A percentile compares a stretch with the other conserved stretches of the same genome.
Evolutionary conservation across 1,140 invertebrate genomes (phyloP).

Genomic region (Megalonaias nervosa): DNA sequence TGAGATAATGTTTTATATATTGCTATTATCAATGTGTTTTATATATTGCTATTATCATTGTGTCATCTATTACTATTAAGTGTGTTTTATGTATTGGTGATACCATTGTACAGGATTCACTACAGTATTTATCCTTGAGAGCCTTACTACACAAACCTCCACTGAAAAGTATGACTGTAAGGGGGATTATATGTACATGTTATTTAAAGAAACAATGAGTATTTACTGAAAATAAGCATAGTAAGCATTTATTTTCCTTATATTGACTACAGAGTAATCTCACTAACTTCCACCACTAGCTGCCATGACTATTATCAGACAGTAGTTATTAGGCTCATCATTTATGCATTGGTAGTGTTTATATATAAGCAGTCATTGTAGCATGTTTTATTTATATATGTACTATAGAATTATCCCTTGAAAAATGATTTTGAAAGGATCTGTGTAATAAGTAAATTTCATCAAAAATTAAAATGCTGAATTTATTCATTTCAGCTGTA

Average conservation of each 20-base stretch:
- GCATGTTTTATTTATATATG: not conserved
- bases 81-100: not conserved
- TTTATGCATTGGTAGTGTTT: not conserved
- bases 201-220: no score
- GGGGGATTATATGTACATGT: no score
- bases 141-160: no score
- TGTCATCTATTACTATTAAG: not conserved
- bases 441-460: not conserved
- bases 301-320: not conserved
- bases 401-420: not conserved
- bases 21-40: not conserved
- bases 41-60: not conserved
- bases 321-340: not conserved
- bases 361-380: not conserved
- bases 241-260: no score
- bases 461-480: no score
- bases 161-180: no score
- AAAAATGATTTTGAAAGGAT: not conserved
- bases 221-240: no score
- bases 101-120: not conserved
- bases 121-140: not conserved
- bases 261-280: no score
- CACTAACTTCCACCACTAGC: not conserved
- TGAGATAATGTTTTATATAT: not conserved
- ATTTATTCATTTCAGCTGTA: constrained; percentile 61